phyloP scores from a whole-genome alignment of 2,113 vertebrate species.

The Toxotes chatareus region DNA sequence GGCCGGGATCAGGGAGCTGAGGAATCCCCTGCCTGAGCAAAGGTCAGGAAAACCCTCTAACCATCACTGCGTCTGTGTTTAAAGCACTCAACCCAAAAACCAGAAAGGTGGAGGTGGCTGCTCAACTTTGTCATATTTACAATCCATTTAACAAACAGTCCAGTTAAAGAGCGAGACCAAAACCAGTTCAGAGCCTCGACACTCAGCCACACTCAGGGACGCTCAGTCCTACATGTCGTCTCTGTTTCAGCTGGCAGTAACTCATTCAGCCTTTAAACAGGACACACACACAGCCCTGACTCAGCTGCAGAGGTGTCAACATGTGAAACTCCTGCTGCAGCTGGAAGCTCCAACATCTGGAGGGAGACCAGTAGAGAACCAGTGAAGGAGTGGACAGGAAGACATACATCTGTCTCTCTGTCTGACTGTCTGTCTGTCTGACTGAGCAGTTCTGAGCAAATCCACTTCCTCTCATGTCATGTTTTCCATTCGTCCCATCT shows the following conservation, averaged over 20 bases:
- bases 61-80: not conserved
- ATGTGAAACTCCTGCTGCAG: slow-evolving; percentile 12
- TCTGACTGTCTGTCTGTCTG: not conserved
- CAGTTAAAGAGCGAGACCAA: no score
- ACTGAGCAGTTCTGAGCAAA: not conserved
- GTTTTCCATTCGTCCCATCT: slow-evolving; percentile 47
- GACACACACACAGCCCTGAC: no score
- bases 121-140: no score
- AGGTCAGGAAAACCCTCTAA: not conserved
- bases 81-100: not conserved
- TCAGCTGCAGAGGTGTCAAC: not conserved
- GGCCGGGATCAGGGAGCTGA: not conserved
- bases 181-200: no score
- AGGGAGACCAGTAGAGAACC: not conserved
- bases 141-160: no score
- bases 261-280: no score
- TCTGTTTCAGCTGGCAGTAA: no score
- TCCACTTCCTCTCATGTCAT: slow-evolving; percentile 44
- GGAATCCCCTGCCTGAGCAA: not conserved
- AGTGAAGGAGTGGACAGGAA: not conserved
- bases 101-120: not conserved
- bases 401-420: not conserved
- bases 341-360: slow-evolving; percentile 21
- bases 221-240: no score
- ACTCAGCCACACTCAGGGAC: no score